Evolutionary conservation across 2,113 vertebrate genomes (phyloP).

Genomic region (Dipodomys ordii): DNA sequence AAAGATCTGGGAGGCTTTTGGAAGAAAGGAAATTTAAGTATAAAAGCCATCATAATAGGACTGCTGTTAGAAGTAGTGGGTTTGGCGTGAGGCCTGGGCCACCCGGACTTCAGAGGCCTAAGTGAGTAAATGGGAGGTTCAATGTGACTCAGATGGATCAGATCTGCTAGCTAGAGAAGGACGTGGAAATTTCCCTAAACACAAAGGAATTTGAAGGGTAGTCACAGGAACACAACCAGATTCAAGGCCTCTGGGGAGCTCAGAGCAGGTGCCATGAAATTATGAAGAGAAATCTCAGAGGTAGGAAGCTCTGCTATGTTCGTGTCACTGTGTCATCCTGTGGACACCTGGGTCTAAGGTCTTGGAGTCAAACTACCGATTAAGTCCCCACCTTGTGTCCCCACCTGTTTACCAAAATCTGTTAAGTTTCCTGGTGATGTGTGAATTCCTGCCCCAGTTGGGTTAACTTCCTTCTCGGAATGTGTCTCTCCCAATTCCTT

Average conservation of each 20-base stretch:
- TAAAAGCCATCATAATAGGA: conserved; percentile 45
- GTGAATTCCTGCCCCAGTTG: no score
- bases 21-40: conserved; percentile 66
- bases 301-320: not conserved
- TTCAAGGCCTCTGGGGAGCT: not conserved
- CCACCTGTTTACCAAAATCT: no score
- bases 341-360: not conserved
- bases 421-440: no score
- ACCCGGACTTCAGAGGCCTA: conserved; percentile 59
- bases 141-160: conserved; percentile 41
- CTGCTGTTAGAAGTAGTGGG: conserved; percentile 58
- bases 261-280: not conserved
- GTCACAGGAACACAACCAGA: not conserved
- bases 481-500: no score
- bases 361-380: no score
- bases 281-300: not conserved
- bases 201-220: not conserved
- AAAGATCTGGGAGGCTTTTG: conserved; percentile 42
- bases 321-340: not conserved
- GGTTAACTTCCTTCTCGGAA: no score
- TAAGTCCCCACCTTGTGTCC: no score
- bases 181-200: conserved; percentile 19
- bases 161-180: not conserved
- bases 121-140: conserved; percentile 48
- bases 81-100: conserved; percentile 70